Conservation (phyloP, 2,888 invertebrate genomes). For the Tachina grossa region DNA sequence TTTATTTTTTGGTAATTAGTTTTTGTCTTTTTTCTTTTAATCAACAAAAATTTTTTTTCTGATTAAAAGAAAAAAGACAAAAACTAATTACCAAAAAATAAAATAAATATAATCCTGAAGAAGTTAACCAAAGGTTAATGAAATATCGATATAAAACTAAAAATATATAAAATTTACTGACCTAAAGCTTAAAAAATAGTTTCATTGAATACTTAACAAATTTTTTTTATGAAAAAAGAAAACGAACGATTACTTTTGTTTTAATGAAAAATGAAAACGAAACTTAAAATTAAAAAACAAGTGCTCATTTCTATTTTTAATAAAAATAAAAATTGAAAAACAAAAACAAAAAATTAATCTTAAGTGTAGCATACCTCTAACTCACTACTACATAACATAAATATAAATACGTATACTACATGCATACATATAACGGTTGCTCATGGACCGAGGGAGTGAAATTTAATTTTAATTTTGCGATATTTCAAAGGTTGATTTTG, state of each 20-base stretch:
- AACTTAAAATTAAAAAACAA: slow-evolving; percentile 31
- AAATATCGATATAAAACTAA: too few species aligned
- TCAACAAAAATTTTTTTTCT: too few species aligned
- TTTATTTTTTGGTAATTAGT: too few species aligned
- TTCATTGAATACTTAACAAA: background rate
- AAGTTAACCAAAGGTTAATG: too few species aligned
- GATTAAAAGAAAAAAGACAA: too few species aligned
- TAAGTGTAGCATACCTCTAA: slow-evolving; percentile 3
- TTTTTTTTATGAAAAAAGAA: slow-evolving; percentile 33
- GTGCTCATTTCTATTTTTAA: slow-evolving; percentile 61
- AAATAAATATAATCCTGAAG: too few species aligned
- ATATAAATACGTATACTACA: background rate
- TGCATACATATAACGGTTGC: slow-evolving; percentile 49
- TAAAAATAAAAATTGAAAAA: slow-evolving; percentile 24
- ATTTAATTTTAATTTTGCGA: slow-evolving; percentile 54
- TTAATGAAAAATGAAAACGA: slow-evolving; percentile 47
- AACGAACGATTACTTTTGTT: slow-evolving; percentile 58
- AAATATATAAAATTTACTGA: too few species aligned
- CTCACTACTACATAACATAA: background rate
- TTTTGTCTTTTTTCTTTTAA: too few species aligned
- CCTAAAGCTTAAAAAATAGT: too few species aligned
- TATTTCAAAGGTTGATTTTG: slow-evolving; percentile 68
- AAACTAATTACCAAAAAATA: too few species aligned
- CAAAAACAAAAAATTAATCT: slow-evolving; percentile 17
- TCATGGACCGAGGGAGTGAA: slow-evolving; percentile 56